Conservation (phyloP, 30 jellyfish, hydroid and myxozoan genomes). For the Chironex yamaguchii region DNA sequence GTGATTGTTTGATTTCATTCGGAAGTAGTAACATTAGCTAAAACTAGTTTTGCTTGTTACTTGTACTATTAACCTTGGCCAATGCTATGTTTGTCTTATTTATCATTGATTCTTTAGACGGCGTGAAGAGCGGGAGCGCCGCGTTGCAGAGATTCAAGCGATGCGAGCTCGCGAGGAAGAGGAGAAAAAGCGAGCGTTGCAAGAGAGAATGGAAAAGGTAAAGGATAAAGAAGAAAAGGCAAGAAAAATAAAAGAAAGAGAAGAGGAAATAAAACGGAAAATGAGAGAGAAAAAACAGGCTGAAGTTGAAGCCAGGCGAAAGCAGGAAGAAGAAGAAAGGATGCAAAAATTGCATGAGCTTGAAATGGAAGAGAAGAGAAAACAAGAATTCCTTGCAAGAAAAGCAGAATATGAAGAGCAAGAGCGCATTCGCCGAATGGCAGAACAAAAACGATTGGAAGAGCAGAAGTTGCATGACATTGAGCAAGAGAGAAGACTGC, state of each 20-base stretch:
- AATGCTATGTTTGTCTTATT: too few relatives aligned
- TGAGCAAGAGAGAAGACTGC: constrained; percentile 72
- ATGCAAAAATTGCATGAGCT: constrained; percentile 61
- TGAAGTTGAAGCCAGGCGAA: constrained; percentile 88
- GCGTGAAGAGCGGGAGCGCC: constrained; percentile 90
- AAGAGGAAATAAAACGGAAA: constrained; percentile 78
- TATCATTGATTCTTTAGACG: constrained; percentile 68
- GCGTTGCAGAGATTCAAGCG: constrained; percentile 80
- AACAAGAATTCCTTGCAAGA: constrained; percentile 64
- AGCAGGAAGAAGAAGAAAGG: constrained; percentile 77
- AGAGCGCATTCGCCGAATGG: constrained; percentile 71
- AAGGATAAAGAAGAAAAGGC: constrained; percentile 76
- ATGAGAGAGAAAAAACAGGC: constrained; percentile 85
- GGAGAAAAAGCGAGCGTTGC: constrained; percentile 40
- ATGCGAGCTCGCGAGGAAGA: constrained; percentile 84
- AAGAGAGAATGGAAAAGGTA: constrained; percentile 30
- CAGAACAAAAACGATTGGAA: constrained; percentile 75
- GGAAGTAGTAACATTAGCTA: too few relatives aligned
- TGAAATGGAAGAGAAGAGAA: constrained; percentile 83
- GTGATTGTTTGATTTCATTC: too few relatives aligned
- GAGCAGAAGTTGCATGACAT: constrained; percentile 71
- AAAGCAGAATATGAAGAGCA: constrained; percentile 88
- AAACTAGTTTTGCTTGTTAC: too few relatives aligned
- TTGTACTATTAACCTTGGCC: too few relatives aligned
- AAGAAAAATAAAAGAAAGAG: constrained; percentile 70